These are phyloP conservation scores for Drosophila flavopinicola DNA, from an alignment of 2,888 invertebrate genomes.

Conservation along the genomic window DNA sequence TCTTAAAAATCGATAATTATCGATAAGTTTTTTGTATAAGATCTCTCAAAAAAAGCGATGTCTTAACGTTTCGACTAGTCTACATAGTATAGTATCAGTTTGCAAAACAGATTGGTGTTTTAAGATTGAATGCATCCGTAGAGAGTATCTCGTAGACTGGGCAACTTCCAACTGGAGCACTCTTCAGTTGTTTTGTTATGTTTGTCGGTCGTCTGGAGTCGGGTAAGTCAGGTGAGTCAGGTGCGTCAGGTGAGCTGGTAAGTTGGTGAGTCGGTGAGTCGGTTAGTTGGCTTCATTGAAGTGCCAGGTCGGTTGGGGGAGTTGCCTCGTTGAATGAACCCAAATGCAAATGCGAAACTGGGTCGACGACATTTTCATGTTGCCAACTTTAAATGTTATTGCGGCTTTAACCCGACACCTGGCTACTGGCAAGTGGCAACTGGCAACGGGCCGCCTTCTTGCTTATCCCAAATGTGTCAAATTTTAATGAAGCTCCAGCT, in stretches of 20 bases:
- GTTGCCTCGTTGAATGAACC: slow-evolving; percentile 54
- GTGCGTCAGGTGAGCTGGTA: slow-evolving; percentile 10
- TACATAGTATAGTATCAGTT: too few relatives aligned
- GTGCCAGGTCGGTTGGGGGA: slow-evolving; percentile 27
- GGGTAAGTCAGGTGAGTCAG: slow-evolving; percentile 14
- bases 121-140: too few relatives aligned
- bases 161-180: neutral
- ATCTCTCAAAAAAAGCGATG: too few relatives aligned
- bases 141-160: neutral
- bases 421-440: neutral
- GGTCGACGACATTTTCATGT: slow-evolving; percentile 50
- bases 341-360: slow-evolving; percentile 61
- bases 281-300: slow-evolving; percentile 62
- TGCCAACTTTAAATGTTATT: slow-evolving; percentile 41
- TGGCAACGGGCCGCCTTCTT: slow-evolving; percentile 1
- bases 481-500: slow-evolving; percentile 72
- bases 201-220: slow-evolving; percentile 20
- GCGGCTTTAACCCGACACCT: slow-evolving; percentile 42
- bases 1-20: too few relatives aligned
- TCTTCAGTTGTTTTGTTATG: slow-evolving; percentile 15
- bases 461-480: slow-evolving; percentile 64
- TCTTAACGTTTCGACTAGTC: too few relatives aligned
- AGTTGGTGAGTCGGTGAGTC: slow-evolving; percentile 24
- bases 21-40: too few relatives aligned
- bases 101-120: too few relatives aligned